Evolutionary conservation across 1,140 invertebrate species (phyloP), one percentile per base, ranked within the genome.

Genomic region (Polyergus mexicanus): DNA sequence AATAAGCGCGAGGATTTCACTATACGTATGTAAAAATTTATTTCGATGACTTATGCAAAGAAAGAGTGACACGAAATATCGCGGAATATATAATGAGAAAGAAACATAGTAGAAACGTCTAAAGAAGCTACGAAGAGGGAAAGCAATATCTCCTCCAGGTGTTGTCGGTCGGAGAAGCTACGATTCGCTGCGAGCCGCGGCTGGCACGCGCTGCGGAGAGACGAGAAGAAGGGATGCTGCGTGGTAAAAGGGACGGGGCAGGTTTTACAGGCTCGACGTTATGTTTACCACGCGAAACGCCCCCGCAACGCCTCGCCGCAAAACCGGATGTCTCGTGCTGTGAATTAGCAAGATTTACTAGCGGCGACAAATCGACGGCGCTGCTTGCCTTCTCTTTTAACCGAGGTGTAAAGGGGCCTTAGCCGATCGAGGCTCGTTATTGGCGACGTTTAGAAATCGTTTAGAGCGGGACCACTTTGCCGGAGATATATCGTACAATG

Each of bases 221-320:
- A 60, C 51, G 62, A 25, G 47, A 86, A 81, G 87, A 76, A 89
- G 87, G 84, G 72, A 86, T 58, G 83, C 80, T 60, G 47, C 41
- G 80, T 44, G 38, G 38, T 32, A 56, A 75, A 77, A 62, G 47
- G 35, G 71, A 72, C 60, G 66, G 83, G 75, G 35, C 83, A 89
- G 88, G 86, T 91, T 93, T 92, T 86, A 90, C 86, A 89, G 89
- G 71, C 87, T 66, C 51, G 84, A 85, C 85, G 91, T 92, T 93
- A 91, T 94, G 90, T 94, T 94, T 94, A 86, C 88, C 77, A 93
- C 86, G 94, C 94, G 93, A 94, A 94, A 92, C 94, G 93, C 94
- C 94, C 89, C 87, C 91, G 91, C 90, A 86, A 89, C 84, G 72
- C 86, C 71, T 77, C 58, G 38, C 47, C 62, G 47, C 65, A 56